Evolutionary conservation across 30 jellyfish, hydroid and myxozoan species (phyloP), one percentile per base, ranked within the genome.

Genomic region (Sanderia malayensis): DNA sequence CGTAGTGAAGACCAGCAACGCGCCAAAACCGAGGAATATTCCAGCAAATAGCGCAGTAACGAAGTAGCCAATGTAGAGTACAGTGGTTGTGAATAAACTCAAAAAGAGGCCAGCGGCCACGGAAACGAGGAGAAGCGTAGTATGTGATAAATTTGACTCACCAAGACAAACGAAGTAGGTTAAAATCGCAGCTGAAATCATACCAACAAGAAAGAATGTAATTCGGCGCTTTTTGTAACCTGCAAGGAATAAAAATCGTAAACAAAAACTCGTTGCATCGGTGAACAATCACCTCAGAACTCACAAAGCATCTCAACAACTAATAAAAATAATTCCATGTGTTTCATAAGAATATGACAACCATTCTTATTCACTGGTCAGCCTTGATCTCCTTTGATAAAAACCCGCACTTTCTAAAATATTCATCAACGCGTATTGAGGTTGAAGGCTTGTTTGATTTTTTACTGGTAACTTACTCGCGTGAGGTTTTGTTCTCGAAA

Each of bases 21-120:
- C 90, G 28, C 86, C 88, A 67, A 92, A 84, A 0, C 94, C 98
- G 57, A 78, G 65, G n/a, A 82, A 33, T 58, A 84, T 59, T 25
- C 98, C 98, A 44, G 96, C 98, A 59, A 82, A 85, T 18, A 92
- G 93, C 44, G 94, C 96, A 22, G 98, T 92, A 18, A 92, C 57
- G 68, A 92, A 92, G 65, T 80, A 92, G 9, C 98, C 98, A 46
- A 96, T 70, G 75, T 92, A 84, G 60, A 92, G 57, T 8, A 74
- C 70, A 26, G 87, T 79, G 30, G 94, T 71, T 3, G 96, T 72
- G 61, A 92, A 92, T 10, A 92, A 71, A 60, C 96, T 79, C 60
- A 80, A 94, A 78, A 84, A 69, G 60, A 92, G 76, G 53, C 96
- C 98, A 44, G 88, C 88, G 6, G 98, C 96, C 24, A 85, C 82